These are phyloP conservation scores for Anarsia innoxiella DNA, from an alignment of 2,888 invertebrate species.

Conservation along the genomic window DNA sequence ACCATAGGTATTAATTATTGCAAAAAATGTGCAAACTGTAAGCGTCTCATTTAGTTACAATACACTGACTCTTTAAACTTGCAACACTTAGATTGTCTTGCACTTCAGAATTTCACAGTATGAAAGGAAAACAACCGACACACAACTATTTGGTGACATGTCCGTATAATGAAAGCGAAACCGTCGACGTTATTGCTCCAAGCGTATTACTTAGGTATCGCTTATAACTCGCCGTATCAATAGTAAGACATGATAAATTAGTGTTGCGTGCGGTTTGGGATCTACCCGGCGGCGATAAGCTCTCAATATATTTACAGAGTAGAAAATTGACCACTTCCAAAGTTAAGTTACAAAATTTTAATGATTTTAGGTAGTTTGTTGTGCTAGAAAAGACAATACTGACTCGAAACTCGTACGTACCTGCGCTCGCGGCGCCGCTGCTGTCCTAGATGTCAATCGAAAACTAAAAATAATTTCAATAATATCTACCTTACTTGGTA, in stretches of 20 bases:
- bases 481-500: constrained; percentile 74
- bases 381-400: constrained; percentile 64
- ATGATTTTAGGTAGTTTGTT: constrained; percentile 54
- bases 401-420: constrained; percentile 39
- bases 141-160: constrained; percentile 64
- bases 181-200: constrained; percentile 61
- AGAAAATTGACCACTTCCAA: constrained; percentile 73
- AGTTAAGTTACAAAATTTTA: constrained; percentile 64
- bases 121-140: constrained; percentile 65
- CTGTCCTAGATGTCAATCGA: constrained; percentile 58
- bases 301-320: constrained; percentile 72
- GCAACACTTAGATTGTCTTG: constrained; percentile 64
- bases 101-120: constrained; percentile 49
- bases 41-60: constrained; percentile 66
- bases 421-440: constrained; percentile 32
- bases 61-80: constrained; percentile 63
- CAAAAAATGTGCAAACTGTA: constrained; percentile 72
- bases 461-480: constrained; percentile 63
- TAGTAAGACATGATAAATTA: constrained; percentile 51
- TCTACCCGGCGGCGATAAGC: constrained; percentile 71
- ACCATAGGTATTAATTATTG: constrained; percentile 57
- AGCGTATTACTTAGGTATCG: constrained; percentile 65
- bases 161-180: constrained; percentile 61
- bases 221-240: constrained; percentile 48
- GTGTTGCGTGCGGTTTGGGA: constrained; percentile 66